Conservation (phyloP, 2,113 vertebrate genomes). For the Galeopterus variegatus region DNA sequence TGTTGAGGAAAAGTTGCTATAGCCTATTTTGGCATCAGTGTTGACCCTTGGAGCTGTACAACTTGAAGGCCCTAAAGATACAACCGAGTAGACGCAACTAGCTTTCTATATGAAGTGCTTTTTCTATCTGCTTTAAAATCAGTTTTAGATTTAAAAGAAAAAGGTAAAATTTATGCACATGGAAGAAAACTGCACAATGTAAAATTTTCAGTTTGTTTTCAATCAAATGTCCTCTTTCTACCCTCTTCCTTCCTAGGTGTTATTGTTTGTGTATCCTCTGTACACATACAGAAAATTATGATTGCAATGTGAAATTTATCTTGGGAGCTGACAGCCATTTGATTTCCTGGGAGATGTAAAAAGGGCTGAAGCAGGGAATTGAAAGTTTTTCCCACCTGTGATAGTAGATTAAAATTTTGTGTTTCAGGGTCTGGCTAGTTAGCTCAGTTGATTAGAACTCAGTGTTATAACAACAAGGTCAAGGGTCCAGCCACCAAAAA, state of each 20-base stretch:
- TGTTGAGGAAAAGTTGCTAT: neutral
- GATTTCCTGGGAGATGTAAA: slow-evolving; percentile 67
- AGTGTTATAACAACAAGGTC: too few species aligned
- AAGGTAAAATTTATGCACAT: slow-evolving; percentile 27
- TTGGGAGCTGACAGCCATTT: slow-evolving; percentile 50
- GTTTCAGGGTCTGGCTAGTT: neutral
- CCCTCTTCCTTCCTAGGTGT: slow-evolving; percentile 23
- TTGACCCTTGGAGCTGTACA: neutral
- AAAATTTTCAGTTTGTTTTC: slow-evolving; percentile 53
- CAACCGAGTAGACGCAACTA: neutral
- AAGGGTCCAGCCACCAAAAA: too few species aligned
- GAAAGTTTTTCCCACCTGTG: neutral
- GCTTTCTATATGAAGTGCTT: slow-evolving; percentile 26
- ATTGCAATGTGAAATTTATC: slow-evolving; percentile 60
- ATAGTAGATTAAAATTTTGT: slow-evolving; percentile 65
- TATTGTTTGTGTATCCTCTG: slow-evolving; percentile 46
- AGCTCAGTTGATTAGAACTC: too few species aligned
- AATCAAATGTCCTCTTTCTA: slow-evolving; percentile 41
- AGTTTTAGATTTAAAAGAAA: slow-evolving; percentile 51
- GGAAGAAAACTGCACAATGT: slow-evolving; percentile 9
- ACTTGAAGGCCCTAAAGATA: neutral
- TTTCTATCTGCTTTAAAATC: slow-evolving; percentile 57
- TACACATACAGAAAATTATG: slow-evolving; percentile 15
- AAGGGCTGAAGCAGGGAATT: slow-evolving; percentile 16
- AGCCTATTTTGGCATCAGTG: neutral